phyloP scores from a whole-genome alignment of 2,797 vertebrate genomes.

The Limosa lapponica region DNA sequence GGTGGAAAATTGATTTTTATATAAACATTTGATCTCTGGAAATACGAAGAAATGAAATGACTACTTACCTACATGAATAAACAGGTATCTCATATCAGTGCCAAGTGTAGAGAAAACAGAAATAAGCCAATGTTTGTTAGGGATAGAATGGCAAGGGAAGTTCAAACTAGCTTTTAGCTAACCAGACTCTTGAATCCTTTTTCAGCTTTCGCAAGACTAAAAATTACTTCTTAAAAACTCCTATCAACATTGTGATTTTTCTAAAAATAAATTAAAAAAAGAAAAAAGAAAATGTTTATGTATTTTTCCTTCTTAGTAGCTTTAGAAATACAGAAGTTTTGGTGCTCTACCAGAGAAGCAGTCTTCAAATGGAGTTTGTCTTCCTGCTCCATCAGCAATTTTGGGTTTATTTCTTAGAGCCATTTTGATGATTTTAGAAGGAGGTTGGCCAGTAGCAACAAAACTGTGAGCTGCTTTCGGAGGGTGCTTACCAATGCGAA shows the following conservation, averaged over 20 bases:
- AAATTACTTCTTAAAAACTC: conserved; percentile 6
- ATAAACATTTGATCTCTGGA: neutral
- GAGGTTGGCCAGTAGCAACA: neutral
- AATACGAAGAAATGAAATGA: neutral
- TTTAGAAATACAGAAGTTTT: neutral
- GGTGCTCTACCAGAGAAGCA: neutral
- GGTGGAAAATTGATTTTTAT: neutral
- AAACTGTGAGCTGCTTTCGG: neutral
- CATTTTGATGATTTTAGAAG: neutral
- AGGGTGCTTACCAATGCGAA: fast-evolving
- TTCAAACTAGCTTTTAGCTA: neutral
- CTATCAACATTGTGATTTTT: conserved; percentile 44
- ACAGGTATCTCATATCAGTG: neutral
- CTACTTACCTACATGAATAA: neutral
- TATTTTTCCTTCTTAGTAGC: neutral
- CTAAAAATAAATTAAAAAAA: conserved; percentile 38
- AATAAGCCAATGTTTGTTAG: neutral
- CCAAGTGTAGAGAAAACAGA: neutral
- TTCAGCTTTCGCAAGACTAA: conserved; percentile 31
- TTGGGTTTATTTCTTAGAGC: neutral
- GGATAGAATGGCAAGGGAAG: neutral
- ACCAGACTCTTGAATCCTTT: neutral
- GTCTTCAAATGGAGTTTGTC: neutral
- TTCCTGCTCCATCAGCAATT: neutral
- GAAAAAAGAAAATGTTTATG: neutral